Evolutionary conservation across 2,888 invertebrate genomes (phyloP), one percentile per base, ranked within the genome.

Genomic region (Platycheirus rosarum): DNA sequence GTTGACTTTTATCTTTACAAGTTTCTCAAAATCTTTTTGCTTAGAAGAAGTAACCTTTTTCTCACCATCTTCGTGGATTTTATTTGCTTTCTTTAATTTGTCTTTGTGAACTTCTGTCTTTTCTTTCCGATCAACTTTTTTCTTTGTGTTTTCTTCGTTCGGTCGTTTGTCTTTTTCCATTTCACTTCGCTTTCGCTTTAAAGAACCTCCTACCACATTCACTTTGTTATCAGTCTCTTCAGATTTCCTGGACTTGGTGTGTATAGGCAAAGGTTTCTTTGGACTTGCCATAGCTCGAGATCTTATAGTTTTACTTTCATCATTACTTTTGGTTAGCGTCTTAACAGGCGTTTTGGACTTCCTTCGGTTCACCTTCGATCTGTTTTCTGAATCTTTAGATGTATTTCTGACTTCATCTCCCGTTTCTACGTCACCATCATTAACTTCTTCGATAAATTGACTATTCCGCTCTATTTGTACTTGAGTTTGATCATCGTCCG

Each of bases 401-500:
- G 35, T 11, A 11, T 57, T 18, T 7, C 26, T 18, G 5, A 11
- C 4, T 1, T n/a, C 13, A 8, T 51, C 26, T n/a, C n/a, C 23
- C 20, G 32, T 35, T 9, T 9, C 4, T 2, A 62, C 29, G 6
- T 51, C 29, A 0, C 14, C 29, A 8, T 46, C 16, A 2, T 53
- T 35, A 1, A 40, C 35, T 20, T 74, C 74, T 32, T 74, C 42
- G n/a, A 35, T 29, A 5, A 26, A 46, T 20, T 60, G 60, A 51
- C 46, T 49, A 20, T 63, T 48, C 46, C 23, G 46, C 1, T 53
- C 16, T 16, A 16, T 62, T 63, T 37, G 85, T 7, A 88, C 11
- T 8, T 85, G 85, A 2, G 60, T 37, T 5, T 48, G 40, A 16
- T 84, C 84, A 44, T 16, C 65, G 2, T 87, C 87, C 3, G 84